Evolutionary conservation across 2,888 invertebrate genomes (phyloP).

Genomic region (Hypomecis atomaria): DNA sequence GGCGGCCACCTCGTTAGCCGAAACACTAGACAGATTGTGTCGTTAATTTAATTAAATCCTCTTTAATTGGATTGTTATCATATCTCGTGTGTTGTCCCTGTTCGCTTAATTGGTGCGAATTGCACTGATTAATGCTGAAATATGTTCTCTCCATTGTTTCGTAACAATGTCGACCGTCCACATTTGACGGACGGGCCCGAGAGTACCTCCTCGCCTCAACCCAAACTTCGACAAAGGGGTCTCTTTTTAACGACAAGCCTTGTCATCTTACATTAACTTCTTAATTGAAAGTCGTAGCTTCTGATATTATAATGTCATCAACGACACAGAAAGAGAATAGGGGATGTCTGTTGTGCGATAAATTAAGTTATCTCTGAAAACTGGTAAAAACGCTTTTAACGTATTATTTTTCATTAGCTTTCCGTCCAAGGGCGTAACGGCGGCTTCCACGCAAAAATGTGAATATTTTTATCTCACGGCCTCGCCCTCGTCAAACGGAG

Average conservation of each 20-base stretch:
- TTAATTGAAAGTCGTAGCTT: conserved; percentile 36
- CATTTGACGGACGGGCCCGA: conserved; percentile 30
- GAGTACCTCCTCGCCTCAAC: conserved; percentile 20
- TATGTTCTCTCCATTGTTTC: conserved; percentile 2
- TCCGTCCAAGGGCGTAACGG: conserved; percentile 47
- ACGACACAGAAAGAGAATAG: conserved; percentile 19
- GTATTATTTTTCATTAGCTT: conserved; percentile 52
- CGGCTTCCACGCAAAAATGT: conserved; percentile 47
- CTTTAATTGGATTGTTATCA: conserved; percentile 50
- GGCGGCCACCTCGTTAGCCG: conserved; percentile 64
- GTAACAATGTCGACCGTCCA: conserved; percentile 18
- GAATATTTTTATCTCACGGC: conserved; percentile 54
- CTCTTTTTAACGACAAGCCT: conserved; percentile 38
- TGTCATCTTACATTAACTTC: conserved; percentile 45
- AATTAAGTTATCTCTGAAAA: conserved; percentile 26
- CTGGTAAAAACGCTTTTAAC: conserved; percentile 36
- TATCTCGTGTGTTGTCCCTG: conserved; percentile 32
- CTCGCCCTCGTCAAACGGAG: conserved; percentile 48
- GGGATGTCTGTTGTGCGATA: conserved; percentile 13
- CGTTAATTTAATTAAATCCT: conserved; percentile 56
- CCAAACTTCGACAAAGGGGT: conserved; percentile 34
- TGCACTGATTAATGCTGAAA: conserved; percentile 11
- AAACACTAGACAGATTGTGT: conserved; percentile 63
- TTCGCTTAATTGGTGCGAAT: conserved; percentile 19
- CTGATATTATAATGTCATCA: conserved; percentile 25